Evolutionary conservation across 2,888 invertebrate genomes (phyloP), one percentile per base, ranked within the genome.

Genomic region (Cremastobaeus sp.): DNA sequence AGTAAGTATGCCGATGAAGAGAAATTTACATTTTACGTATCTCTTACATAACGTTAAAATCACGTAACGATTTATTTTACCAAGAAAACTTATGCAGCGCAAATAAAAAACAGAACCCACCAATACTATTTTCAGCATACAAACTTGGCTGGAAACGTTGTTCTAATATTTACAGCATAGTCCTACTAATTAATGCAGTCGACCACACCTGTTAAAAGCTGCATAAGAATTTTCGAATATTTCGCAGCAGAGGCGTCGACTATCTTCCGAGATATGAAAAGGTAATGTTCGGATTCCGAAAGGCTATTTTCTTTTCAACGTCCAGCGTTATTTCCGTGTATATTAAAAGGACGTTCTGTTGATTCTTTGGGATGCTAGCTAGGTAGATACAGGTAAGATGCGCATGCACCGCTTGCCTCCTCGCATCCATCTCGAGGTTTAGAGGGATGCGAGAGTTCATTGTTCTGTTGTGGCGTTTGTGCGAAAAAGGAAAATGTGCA

Each of bases 371-470:
- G 41, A 45, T 41, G 50, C 34, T 25, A 30, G 52, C 12, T 25
- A 37, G 47, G 39, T 8, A 39, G 54, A 55, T 57, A 17, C 66
- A 66, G 55, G 55, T 66, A 66, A 66, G 55, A 66, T 66, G 66
- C 66, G 66, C 66, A 66, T 66, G 66, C 66, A 66, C 66, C 57
- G 28, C 34, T 39, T 34, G 41, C 41, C 48, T 57, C 14, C 41
- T 66, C 18, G 62, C 45, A 64, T 64, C 64, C 52, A 64, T 64
- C 64, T 48, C 57, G 34, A 66, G 57, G 41, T 57, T 66, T 43
- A 39, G 57, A 32, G 48, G 48, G 57, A 57, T 57, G 57, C 48
- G 37, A n/a, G n/a, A 66, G 57, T 66, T 66, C 57, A 66, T 66
- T 66, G 57, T 66, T 66, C 48, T 9, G 57, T 39, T 57, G 57